A percentile compares a stretch with the other conserved stretches of the same genome.
phyloP scores from a whole-genome alignment of 2,888 invertebrate species.

The Artemia sinica region DNA sequence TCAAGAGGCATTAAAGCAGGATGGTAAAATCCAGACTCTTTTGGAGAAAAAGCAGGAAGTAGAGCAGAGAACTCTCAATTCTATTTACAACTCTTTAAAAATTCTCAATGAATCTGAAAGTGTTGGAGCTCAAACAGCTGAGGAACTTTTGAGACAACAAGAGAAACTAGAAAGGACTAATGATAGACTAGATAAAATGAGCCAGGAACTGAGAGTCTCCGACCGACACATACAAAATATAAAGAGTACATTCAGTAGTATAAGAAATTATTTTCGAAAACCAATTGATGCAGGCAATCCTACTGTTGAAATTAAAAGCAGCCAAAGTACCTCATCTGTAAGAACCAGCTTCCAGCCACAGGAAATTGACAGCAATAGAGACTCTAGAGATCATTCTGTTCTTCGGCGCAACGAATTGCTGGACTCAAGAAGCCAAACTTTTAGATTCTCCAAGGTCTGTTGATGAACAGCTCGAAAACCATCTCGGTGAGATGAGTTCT shows the following conservation, averaged over 20 bases:
- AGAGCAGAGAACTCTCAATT: slow-evolving; percentile 62
- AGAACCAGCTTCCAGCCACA: slow-evolving; percentile 2
- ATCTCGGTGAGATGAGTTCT: slow-evolving; percentile 51
- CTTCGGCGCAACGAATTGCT: too few relatives aligned
- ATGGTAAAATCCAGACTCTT: slow-evolving; percentile 51
- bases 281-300: slow-evolving; percentile 35
- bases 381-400: background rate
- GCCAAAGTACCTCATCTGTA: slow-evolving; percentile 22
- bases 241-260: slow-evolving; percentile 89
- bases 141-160: slow-evolving; percentile 69
- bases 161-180: slow-evolving; percentile 80
- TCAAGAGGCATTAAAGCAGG: slow-evolving; percentile 31
- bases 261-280: slow-evolving; percentile 78
- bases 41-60: slow-evolving; percentile 55
- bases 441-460: slow-evolving; percentile 16
- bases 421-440: background rate
- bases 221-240: slow-evolving; percentile 88
- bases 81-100: slow-evolving; percentile 54
- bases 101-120: slow-evolving; percentile 76
- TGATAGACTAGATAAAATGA: slow-evolving; percentile 71
- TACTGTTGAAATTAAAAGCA: slow-evolving; percentile 28
- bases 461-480: slow-evolving; percentile 20
- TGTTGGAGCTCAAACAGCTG: slow-evolving; percentile 80
- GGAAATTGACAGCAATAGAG: background rate
- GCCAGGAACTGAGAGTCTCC: slow-evolving; percentile 66